Evolutionary conservation across 2,888 invertebrate genomes (phyloP).

Genomic region (Gibbula magus): DNA sequence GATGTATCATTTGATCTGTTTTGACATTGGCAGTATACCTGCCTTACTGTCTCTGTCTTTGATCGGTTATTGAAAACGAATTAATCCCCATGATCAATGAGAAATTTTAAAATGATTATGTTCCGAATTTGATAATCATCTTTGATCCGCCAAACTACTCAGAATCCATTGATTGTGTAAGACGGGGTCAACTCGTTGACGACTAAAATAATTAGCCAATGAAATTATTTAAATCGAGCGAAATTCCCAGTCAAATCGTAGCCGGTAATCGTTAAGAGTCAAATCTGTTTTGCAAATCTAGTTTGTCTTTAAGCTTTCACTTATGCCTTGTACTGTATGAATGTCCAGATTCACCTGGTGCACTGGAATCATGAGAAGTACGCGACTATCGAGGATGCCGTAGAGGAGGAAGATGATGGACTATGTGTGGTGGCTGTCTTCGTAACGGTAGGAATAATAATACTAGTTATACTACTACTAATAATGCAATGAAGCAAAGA

Average conservation of each 20-base stretch:
- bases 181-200: not conserved
- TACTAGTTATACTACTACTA: not conserved
- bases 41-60: too few species aligned
- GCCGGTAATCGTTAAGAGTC: too few species aligned
- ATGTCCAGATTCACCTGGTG: conserved; percentile 86
- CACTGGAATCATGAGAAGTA: conserved; percentile 95
- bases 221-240: too few species aligned
- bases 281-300: too few species aligned
- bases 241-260: too few species aligned
- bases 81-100: not conserved
- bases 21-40: too few species aligned
- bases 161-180: not conserved
- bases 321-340: too few species aligned
- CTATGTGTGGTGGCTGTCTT: conserved; percentile 92
- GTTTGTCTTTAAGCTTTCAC: too few species aligned
- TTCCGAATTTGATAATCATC: not conserved
- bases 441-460: conserved; percentile 80
- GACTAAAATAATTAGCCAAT: too few species aligned
- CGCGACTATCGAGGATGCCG: conserved; percentile 87
- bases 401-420: conserved; percentile 85
- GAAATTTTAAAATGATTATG: not conserved
- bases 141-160: too few species aligned
- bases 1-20: too few species aligned
- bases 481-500: not conserved
- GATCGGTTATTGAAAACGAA: not conserved